phyloP scores from a whole-genome alignment of 2,113 vertebrate species.

The Gymnorhina tibicen region DNA sequence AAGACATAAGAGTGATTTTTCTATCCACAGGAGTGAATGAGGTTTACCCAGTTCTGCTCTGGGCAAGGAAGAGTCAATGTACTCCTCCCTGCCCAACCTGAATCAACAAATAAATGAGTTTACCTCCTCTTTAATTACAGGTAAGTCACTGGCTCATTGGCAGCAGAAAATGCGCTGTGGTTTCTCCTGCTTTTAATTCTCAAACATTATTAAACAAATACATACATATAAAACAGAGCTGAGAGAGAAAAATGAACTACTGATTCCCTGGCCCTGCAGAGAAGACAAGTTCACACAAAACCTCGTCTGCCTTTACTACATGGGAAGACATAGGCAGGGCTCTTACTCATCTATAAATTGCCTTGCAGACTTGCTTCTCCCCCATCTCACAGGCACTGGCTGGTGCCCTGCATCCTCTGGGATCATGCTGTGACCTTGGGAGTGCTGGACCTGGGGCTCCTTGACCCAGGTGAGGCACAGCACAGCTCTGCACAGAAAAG shows the following conservation, averaged over 20 bases:
- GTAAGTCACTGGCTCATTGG: background rate
- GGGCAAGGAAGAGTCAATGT: background rate
- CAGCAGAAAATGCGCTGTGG: background rate
- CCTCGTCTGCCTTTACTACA: background rate
- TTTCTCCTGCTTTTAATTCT: background rate
- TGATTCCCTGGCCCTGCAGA: background rate
- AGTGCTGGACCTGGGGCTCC: fast-evolving
- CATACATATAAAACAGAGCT: background rate
- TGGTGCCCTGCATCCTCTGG: background rate
- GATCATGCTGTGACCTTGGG: background rate
- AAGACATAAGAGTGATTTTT: background rate
- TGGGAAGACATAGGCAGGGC: background rate
- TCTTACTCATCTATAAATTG: background rate
- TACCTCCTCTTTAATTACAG: background rate
- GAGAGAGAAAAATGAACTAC: background rate
- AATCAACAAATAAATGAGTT: slow-evolving; percentile 30
- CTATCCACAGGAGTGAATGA: background rate
- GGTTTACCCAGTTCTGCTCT: background rate
- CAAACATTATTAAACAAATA: background rate
- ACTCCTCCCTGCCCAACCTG: background rate
- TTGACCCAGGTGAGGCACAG: background rate
- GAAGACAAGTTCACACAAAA: background rate
- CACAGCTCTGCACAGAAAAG: background rate
- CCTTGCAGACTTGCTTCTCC: background rate
- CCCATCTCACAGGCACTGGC: background rate